Percentiles rank a stretch among this genome's conserved stretches.
Conservation (phyloP, 2,888 invertebrate species). For the Psylliodes chrysocephalus region DNA sequence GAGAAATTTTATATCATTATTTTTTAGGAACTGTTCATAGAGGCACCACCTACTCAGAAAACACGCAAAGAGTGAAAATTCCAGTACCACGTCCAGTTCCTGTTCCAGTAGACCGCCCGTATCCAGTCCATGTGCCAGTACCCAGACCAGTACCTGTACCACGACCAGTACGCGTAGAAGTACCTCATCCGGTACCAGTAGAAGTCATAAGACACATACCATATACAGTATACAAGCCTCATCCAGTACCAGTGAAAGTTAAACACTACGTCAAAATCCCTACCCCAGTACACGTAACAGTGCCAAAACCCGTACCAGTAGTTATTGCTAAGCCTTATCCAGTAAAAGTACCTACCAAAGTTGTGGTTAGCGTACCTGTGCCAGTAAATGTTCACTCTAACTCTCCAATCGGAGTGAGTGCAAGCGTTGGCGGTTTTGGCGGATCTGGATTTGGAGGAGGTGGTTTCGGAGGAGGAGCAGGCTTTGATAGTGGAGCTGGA, state of each 20-base stretch:
- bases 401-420: constrained; percentile 39
- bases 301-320: constrained; percentile 57
- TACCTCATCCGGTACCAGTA: constrained; percentile 57
- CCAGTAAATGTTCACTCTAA: constrained; percentile 51
- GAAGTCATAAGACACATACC: constrained; percentile 53
- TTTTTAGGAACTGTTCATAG: constrained; percentile 37
- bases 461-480: constrained; percentile 2
- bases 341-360: constrained; percentile 53
- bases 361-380: constrained; percentile 55
- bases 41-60: constrained; percentile 54
- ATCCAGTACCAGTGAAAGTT: constrained; percentile 53
- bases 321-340: constrained; percentile 55
- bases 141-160: constrained; percentile 56
- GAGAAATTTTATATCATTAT: not conserved
- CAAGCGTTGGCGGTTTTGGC: constrained; percentile 8
- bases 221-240: constrained; percentile 54
- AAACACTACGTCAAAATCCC: constrained; percentile 57
- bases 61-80: constrained; percentile 51
- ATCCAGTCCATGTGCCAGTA: constrained; percentile 55
- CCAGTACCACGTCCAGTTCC: constrained; percentile 56
- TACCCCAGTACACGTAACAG: constrained; percentile 54
- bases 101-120: constrained; percentile 52
- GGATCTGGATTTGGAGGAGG: constrained; percentile 2
- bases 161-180: constrained; percentile 54
- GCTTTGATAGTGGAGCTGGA: not conserved